phyloP scores from a whole-genome alignment of 2,797 vertebrate species.

The Oophaga sylvatica region DNA sequence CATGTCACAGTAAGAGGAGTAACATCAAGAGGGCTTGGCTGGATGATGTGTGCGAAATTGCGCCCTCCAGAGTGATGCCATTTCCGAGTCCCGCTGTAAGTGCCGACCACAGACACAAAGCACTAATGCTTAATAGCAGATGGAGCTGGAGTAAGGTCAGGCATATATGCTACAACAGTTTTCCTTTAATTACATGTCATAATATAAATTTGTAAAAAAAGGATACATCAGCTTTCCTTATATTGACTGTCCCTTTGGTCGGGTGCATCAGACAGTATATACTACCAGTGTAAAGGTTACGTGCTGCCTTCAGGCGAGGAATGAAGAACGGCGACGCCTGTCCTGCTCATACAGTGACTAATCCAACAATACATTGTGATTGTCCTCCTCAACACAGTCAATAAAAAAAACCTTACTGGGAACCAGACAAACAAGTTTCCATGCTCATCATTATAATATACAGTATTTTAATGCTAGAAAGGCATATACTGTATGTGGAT shows the following conservation, averaged over 20 bases:
- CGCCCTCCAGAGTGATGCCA: too few relatives aligned
- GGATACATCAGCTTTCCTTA: background rate
- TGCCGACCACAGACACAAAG: too few relatives aligned
- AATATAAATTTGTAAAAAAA: too few relatives aligned
- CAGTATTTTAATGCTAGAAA: background rate
- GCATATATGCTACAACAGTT: too few relatives aligned
- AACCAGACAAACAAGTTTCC: conserved; percentile 16
- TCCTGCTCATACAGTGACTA: background rate
- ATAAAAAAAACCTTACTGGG: background rate
- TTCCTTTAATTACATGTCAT: too few relatives aligned
- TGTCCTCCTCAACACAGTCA: background rate
- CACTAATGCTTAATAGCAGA: too few relatives aligned
- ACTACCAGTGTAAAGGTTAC: background rate
- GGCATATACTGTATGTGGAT: too few relatives aligned
- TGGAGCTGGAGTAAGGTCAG: too few relatives aligned
- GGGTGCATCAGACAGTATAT: background rate
- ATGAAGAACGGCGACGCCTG: background rate
- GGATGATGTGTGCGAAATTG: too few relatives aligned
- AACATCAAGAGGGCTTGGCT: too few relatives aligned
- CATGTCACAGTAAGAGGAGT: too few relatives aligned
- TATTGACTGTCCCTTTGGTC: background rate
- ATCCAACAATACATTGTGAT: background rate
- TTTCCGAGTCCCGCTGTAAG: too few relatives aligned
- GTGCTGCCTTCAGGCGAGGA: background rate
- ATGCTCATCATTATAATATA: background rate